Base-by-base conservation (phyloP, 2,888 invertebrate species). In the Troilus luridus region DNA sequence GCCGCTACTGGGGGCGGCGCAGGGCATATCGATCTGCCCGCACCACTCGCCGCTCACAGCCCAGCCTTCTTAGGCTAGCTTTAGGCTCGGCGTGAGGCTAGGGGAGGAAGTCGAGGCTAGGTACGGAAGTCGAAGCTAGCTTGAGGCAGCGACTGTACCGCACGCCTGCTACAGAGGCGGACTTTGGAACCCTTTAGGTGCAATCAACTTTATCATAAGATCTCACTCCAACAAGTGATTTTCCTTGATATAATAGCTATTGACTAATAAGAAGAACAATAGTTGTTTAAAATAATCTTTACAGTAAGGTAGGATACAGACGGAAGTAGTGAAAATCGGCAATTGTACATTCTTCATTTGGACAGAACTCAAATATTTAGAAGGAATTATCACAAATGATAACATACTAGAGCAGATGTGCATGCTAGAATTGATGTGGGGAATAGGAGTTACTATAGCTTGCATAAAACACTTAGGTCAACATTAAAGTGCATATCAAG, bases 1-100 rank as follows among this genome's bases (percentile, higher is more conserved):
- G 85, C 85, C 27, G n/a, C 56, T 58, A 85, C 85, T 85, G 85
- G 85, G 85, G 85, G 56, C 85, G 56, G 85, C 85, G 85, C 85
- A 85, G 85, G 85, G 56, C 85, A 54, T 85, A 85, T 85, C 85
- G 85, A 85, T 85, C 85, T 0, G 1, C 6, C 54, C 85, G 85
- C 56, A 56, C 56, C 85, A n/a, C 56, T n/a, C 85, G 7, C 56
- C 85, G 72, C 72, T 77, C 72, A 7, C 21, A 77, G 72, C 41
- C 72, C 72, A 19, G 27, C 41, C 72, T 7, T 7, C 41, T 27
- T 77, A 77, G 41, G 72, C 72, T 77, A 41, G 72, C 0, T 41
- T 77, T 17, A 77, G 19, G 72, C 72, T 77, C 17, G 41, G 72
- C 27, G 27, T 77, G 27, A 77, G 72, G 72, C 72, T 77, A 77